phyloP scores from a whole-genome alignment of 2,797 vertebrate species.

The Sparus aurata region DNA sequence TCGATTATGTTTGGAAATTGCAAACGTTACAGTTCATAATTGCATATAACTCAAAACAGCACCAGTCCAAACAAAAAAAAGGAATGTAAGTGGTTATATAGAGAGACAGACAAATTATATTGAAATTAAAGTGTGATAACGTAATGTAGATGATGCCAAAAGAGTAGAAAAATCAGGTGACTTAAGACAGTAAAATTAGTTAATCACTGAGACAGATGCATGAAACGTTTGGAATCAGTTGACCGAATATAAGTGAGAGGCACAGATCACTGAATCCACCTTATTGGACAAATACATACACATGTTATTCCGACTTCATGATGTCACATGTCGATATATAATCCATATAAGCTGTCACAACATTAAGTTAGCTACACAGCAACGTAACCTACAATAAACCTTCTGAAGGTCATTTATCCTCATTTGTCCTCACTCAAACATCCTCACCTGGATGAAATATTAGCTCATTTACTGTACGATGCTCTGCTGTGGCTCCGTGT shows the following conservation, averaged over 20 bases:
- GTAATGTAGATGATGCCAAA: neutral
- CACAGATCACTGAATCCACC: slow-evolving; percentile 1
- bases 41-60: neutral
- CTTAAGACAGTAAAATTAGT: neutral
- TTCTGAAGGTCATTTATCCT: slow-evolving; percentile 35
- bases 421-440: slow-evolving; percentile 36
- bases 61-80: neutral
- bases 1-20: slow-evolving; percentile 7
- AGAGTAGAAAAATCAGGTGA: neutral
- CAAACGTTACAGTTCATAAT: slow-evolving; percentile 11
- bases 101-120: neutral
- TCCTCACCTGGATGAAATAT: slow-evolving; percentile 44
- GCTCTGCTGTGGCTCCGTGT: slow-evolving; percentile 15
- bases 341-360: slow-evolving; percentile 9
- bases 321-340: slow-evolving; percentile 4
- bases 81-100: neutral
- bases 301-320: neutral
- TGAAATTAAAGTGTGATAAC: neutral
- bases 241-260: slow-evolving; percentile 37
- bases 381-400: slow-evolving; percentile 20
- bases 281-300: neutral
- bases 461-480: slow-evolving; percentile 42
- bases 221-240: slow-evolving; percentile 6
- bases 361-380: neutral
- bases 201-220: neutral